Percentiles rank a stretch among this genome's conserved stretches.
These are phyloP conservation scores for Chanos chanos DNA, from an alignment of 2,797 vertebrate genomes.

Conservation along the genomic window DNA sequence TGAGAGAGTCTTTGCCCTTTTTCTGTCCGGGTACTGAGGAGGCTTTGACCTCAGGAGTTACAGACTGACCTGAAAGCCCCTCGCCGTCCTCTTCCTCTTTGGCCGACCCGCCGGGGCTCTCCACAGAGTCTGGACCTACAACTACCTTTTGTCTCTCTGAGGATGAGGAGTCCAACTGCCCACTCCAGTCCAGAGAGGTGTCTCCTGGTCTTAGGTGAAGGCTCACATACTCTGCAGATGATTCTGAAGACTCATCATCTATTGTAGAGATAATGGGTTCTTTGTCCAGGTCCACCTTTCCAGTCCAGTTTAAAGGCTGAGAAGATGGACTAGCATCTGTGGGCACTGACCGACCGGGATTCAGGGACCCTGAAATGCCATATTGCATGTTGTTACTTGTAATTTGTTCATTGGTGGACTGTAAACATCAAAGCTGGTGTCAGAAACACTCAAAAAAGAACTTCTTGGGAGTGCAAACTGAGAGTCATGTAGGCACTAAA, in stretches of 20 bases:
- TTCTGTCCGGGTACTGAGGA: not conserved
- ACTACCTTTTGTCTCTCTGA: slow-evolving; percentile 56
- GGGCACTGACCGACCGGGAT: no score
- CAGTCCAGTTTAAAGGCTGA: slow-evolving; percentile 66
- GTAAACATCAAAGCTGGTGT: no score
- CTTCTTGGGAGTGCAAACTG: no score
- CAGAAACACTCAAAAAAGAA: no score
- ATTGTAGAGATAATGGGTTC: slow-evolving; percentile 43
- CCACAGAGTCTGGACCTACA: slow-evolving; percentile 37
- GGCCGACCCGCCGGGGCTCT: slow-evolving; percentile 29
- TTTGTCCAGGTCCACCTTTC: slow-evolving; percentile 65
- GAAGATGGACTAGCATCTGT: no score
- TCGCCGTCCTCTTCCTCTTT: slow-evolving; percentile 33
- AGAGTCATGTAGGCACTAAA: not conserved
- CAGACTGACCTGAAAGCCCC: slow-evolving; percentile 9
- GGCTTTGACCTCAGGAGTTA: not conserved
- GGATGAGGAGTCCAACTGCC: slow-evolving; percentile 49
- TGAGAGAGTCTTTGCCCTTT: slow-evolving; percentile 35
- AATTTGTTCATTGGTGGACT: no score
- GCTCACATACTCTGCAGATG: slow-evolving; percentile 54
- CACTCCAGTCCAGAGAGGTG: slow-evolving; percentile 64
- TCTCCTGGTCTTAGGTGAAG: slow-evolving; percentile 59
- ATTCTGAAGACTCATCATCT: not conserved
- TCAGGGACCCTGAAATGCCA: slow-evolving; percentile 18
- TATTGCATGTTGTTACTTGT: not conserved